A percentile compares a stretch with the other conserved stretches of the same genome.
Evolutionary conservation across 1,140 invertebrate genomes (phyloP).

Genomic region (Achroia grisella): DNA sequence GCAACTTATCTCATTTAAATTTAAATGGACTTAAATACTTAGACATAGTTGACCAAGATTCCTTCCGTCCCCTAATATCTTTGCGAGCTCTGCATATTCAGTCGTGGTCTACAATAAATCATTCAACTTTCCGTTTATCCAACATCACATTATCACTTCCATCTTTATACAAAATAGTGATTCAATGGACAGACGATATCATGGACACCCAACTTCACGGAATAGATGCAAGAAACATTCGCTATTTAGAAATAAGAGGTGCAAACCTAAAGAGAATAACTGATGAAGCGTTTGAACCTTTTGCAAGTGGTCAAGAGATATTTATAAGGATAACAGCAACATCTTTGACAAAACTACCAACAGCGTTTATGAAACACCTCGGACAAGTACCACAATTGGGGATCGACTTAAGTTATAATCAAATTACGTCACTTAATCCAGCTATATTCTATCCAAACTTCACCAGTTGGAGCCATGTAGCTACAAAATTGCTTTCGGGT

Average conservation of each 20-base stretch:
- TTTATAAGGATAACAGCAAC: slow-evolving; percentile 84
- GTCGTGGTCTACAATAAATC: slow-evolving; percentile 76
- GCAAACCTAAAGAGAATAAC: slow-evolving; percentile 79
- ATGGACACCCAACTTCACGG: slow-evolving; percentile 80
- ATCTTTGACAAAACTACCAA: slow-evolving; percentile 82
- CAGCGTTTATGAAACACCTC: slow-evolving; percentile 84
- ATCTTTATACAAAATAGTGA: slow-evolving; percentile 77
- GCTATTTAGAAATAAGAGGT: slow-evolving; percentile 86
- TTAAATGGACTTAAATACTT: slow-evolving; percentile 75
- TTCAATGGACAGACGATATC: slow-evolving; percentile 81
- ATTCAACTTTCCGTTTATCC: slow-evolving; percentile 71
- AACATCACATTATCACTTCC: slow-evolving; percentile 61
- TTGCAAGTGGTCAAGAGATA: slow-evolving; percentile 79
- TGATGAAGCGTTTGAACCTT: slow-evolving; percentile 81
- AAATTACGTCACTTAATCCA: slow-evolving; percentile 84
- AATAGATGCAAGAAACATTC: slow-evolving; percentile 82
- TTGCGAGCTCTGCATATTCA: slow-evolving; percentile 61
- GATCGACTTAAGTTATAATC: slow-evolving; percentile 87
- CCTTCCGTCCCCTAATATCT: slow-evolving; percentile 76
- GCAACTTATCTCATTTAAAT: slow-evolving; percentile 74
- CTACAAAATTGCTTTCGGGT: slow-evolving; percentile 86
- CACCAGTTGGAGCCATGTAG: slow-evolving; percentile 87
- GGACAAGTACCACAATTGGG: slow-evolving; percentile 86
- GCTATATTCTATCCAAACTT: slow-evolving; percentile 89
- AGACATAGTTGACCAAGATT: slow-evolving; percentile 78